These are phyloP conservation scores for Phyllostomus discolor DNA, from an alignment of 2,113 vertebrate species.

Conservation along the genomic window DNA sequence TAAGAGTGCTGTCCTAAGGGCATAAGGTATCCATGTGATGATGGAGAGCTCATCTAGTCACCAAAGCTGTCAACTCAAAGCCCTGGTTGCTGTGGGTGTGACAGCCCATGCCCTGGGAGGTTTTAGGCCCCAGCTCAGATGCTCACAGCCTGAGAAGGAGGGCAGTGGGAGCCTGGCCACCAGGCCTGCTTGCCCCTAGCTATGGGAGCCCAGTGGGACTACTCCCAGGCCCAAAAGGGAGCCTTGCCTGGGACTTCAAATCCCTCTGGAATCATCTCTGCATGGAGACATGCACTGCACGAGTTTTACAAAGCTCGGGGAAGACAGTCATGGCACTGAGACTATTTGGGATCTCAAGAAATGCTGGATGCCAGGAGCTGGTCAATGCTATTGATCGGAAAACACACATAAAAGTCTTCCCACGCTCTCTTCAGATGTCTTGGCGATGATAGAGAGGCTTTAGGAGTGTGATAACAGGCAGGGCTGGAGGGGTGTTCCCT, in stretches of 20 bases:
- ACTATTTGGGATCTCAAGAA: not conserved
- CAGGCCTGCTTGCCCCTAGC: not conserved
- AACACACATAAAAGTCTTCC: constrained; percentile 39
- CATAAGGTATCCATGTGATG: not conserved
- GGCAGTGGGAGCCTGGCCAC: not conserved
- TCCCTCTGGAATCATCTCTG: not conserved
- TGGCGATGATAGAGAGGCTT: not conserved
- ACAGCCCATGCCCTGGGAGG: not conserved
- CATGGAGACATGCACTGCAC: not conserved
- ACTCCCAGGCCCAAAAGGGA: not conserved
- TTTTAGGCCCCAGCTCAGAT: not conserved
- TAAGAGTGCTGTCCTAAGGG: not conserved
- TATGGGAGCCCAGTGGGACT: not conserved
- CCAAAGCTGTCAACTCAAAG: not conserved
- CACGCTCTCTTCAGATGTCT: not conserved
- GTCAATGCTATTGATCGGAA: constrained; percentile 14
- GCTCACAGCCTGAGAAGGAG: not conserved
- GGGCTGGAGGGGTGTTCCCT: not conserved
- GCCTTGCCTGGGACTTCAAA: not conserved
- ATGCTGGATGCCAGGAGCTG: not conserved
- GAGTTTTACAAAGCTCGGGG: not conserved
- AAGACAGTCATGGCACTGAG: not conserved
- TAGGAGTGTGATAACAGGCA: not conserved
- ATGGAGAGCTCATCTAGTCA: not conserved
- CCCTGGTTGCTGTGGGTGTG: not conserved